A percentile compares a stretch with the other conserved stretches of the same genome.
Evolutionary conservation across 2,888 invertebrate genomes (phyloP).

Genomic region (Caenorhabditis sp.): DNA sequence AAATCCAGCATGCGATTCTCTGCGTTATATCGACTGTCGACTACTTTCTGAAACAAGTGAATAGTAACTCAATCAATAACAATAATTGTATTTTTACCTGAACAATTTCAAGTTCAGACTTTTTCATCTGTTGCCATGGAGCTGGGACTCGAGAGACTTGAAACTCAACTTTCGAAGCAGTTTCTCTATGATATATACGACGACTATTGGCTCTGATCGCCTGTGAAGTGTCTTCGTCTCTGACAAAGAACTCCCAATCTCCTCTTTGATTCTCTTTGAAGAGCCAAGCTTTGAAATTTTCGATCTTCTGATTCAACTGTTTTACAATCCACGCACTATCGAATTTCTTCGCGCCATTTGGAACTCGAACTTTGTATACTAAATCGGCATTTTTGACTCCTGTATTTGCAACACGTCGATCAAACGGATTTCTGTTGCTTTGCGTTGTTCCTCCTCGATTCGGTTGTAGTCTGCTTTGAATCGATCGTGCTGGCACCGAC

Average conservation of each 20-base stretch:
- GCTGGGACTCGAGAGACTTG: slow-evolving; percentile 26
- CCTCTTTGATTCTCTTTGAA: slow-evolving; percentile 30
- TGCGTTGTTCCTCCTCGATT: background rate
- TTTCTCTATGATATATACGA: slow-evolving; percentile 54
- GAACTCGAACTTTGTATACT: slow-evolving; percentile 33
- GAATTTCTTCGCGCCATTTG: slow-evolving; percentile 21
- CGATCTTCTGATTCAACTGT: slow-evolving; percentile 47
- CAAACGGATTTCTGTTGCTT: slow-evolving; percentile 7
- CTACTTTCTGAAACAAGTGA: slow-evolving; percentile 57
- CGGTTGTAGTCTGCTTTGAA: background rate
- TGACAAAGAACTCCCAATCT: slow-evolving; percentile 51
- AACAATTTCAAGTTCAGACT: slow-evolving; percentile 41
- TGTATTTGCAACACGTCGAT: slow-evolving; percentile 20
- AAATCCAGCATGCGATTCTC: slow-evolving; percentile 59
- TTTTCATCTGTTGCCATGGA: slow-evolving; percentile 43
- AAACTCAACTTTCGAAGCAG: slow-evolving; percentile 45
- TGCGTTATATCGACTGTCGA: slow-evolving; percentile 56
- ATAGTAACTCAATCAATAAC: no score
- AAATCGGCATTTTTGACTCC: slow-evolving; percentile 41
- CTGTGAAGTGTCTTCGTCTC: slow-evolving; percentile 52
- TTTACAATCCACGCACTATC: slow-evolving; percentile 42
- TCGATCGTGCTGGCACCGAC: slow-evolving; percentile 20
- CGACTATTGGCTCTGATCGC: slow-evolving; percentile 49
- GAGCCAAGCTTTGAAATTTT: slow-evolving; percentile 47
- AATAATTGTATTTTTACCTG: no score